A percentile compares a stretch with the other conserved stretches of the same genome.
Evolutionary conservation across 2,888 invertebrate species (phyloP).

Genomic region (Chymomyza procnemis): DNA sequence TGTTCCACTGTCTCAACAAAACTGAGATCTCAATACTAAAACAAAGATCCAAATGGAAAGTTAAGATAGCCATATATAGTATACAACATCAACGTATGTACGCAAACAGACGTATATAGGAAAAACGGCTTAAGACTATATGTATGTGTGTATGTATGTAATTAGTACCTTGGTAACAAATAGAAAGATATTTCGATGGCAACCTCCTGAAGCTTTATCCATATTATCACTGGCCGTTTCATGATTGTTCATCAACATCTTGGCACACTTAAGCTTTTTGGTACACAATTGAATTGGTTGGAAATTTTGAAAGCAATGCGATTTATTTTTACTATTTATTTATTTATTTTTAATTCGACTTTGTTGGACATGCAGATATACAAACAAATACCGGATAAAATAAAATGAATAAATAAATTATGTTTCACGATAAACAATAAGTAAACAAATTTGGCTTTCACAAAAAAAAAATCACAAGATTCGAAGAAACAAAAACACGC

Average conservation of each 20-base stretch:
- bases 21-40: no score
- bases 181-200: constrained; percentile 68
- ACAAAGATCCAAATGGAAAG: no score
- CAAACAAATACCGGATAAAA: no score
- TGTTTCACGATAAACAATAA: neutral
- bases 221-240: no score
- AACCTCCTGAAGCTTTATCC: constrained; percentile 26
- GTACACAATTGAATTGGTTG: neutral
- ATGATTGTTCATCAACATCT: no score
- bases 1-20: no score
- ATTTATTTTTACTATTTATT: neutral
- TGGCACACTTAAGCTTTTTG: neutral
- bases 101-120: no score
- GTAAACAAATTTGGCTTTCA: constrained; percentile 12
- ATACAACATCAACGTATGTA: no score
- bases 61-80: neutral
- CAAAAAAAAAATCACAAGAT: neutral
- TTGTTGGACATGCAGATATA: neutral
- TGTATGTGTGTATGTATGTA: no score
- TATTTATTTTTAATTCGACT: neutral
- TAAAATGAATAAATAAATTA: no score
- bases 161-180: constrained; percentile 66
- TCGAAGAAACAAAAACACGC: constrained; percentile 8
- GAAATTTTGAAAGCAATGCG: no score
- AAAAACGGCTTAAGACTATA: no score